These are phyloP conservation scores for Ommatoiulus sabulosus DNA, from an alignment of 2,888 invertebrate genomes.

Conservation along the genomic window DNA sequence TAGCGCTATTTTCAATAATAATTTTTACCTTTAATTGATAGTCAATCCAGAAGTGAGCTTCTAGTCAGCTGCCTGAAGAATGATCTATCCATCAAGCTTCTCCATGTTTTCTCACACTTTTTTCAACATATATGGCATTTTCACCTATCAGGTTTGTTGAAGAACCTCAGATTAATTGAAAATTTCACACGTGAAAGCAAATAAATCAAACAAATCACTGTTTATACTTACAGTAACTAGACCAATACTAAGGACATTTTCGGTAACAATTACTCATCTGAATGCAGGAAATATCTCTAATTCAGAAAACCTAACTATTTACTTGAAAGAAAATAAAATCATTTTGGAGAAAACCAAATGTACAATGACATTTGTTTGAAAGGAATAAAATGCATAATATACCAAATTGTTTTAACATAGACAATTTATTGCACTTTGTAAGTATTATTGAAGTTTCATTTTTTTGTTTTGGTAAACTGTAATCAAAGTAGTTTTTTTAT, in stretches of 20 bases:
- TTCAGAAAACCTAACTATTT: neutral
- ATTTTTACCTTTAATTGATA: conserved; percentile 1
- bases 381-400: neutral
- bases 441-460: neutral
- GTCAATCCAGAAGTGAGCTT: conserved; percentile 27
- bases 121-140: conserved; percentile 3
- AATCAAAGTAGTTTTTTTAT: neutral
- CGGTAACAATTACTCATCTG: neutral
- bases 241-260: neutral
- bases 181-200: neutral
- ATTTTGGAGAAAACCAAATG: neutral
- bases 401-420: neutral
- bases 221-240: neutral
- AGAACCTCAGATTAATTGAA: neutral
- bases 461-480: neutral
- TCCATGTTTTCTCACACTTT: conserved; percentile 42
- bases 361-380: neutral
- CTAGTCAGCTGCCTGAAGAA: conserved; percentile 47
- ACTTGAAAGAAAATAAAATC: neutral
- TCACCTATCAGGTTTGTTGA: neutral
- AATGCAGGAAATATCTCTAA: neutral
- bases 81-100: neutral
- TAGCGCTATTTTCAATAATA: neutral
- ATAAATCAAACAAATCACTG: neutral
- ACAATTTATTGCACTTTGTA: neutral